A percentile compares a stretch with the other conserved stretches of the same genome.
phyloP scores from a whole-genome alignment of 92 coral and sea anemone species.

The Siderastrea radians region DNA sequence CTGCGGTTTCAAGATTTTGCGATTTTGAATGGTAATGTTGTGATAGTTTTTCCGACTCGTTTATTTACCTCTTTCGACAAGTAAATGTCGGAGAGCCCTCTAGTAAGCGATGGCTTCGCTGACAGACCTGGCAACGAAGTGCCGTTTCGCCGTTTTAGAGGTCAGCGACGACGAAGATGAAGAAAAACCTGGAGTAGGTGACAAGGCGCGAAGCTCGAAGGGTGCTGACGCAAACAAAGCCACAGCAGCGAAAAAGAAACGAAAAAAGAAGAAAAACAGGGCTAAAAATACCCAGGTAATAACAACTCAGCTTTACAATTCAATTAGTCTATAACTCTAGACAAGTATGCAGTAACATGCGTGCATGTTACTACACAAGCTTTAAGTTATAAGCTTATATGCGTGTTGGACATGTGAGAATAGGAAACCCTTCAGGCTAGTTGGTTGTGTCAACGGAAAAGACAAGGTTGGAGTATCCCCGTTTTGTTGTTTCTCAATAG shows the following conservation, averaged over 20 bases:
- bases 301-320: neutral
- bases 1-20: too few relatives aligned
- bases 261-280: constrained; percentile 59
- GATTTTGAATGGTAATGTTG: neutral
- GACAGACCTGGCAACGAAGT: constrained; percentile 63
- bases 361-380: too few relatives aligned
- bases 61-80: neutral
- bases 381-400: too few relatives aligned
- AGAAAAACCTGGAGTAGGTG: constrained; percentile 27
- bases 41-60: neutral
- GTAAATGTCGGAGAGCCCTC: neutral
- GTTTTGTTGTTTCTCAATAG: too few relatives aligned
- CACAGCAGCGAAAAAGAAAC: constrained; percentile 55
- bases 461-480: too few relatives aligned
- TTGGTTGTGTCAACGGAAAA: too few relatives aligned
- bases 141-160: constrained; percentile 78
- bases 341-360: neutral
- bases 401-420: too few relatives aligned
- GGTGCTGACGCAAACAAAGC: constrained; percentile 40
- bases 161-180: constrained; percentile 78
- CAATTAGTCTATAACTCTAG: neutral
- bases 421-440: too few relatives aligned
- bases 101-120: constrained; percentile 37
- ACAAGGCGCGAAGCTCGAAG: constrained; percentile 44
- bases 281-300: constrained; percentile 49